These are phyloP conservation scores for Paradoxurus hermaphroditus DNA, from an alignment of 2,113 vertebrate species.

Conservation along the genomic window DNA sequence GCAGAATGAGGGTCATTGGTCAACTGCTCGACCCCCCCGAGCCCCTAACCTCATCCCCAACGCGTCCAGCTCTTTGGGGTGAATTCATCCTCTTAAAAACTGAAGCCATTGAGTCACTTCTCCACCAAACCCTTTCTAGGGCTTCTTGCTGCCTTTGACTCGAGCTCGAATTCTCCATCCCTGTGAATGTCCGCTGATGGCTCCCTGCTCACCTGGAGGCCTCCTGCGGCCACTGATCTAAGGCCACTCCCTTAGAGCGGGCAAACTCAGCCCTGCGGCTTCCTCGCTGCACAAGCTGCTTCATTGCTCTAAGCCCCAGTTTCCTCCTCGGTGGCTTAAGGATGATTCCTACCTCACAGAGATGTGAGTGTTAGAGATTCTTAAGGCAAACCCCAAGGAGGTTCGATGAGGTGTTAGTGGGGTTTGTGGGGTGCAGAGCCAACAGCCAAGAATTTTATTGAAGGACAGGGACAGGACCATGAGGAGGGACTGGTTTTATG, in stretches of 20 bases:
- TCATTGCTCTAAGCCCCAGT: neutral
- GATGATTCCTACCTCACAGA: neutral
- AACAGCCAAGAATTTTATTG: no score
- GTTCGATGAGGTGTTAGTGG: no score
- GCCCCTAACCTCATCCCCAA: neutral
- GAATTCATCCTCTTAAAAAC: neutral
- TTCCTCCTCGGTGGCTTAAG: neutral
- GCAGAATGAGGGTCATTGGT: neutral
- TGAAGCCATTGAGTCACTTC: neutral
- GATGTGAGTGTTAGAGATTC: neutral
- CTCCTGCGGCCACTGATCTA: no score
- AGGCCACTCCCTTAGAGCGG: neutral
- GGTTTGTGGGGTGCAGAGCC: no score
- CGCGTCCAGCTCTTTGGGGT: neutral
- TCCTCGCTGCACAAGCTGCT: neutral
- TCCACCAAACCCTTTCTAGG: neutral
- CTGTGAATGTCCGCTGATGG: neutral
- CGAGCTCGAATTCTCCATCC: neutral
- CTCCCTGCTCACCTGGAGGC: neutral
- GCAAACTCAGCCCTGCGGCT: neutral
- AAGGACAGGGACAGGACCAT: no score
- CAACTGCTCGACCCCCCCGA: neutral
- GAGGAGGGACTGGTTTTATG: no score
- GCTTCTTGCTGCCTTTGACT: neutral
- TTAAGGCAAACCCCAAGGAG: neutral